Evolutionary conservation across 2,113 vertebrate genomes (phyloP).

Genomic region (Cynoglossus semilaevis): DNA sequence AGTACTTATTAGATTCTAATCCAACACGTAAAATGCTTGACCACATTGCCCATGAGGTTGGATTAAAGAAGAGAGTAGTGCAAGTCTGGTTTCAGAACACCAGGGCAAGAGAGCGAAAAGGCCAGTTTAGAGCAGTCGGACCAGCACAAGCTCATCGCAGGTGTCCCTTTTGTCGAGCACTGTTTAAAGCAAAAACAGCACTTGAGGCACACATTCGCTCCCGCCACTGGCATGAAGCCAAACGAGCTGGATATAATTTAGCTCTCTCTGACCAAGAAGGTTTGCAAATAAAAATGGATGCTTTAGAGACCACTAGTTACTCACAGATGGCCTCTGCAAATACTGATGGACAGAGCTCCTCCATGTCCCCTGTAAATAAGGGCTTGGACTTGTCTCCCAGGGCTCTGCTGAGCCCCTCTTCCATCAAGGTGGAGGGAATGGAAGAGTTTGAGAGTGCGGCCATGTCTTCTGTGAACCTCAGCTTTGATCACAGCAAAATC

Average conservation of each 20-base stretch:
- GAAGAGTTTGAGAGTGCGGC: constrained; percentile 96
- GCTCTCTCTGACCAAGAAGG: constrained; percentile 89
- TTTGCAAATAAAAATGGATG: constrained; percentile 90
- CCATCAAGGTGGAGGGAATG: constrained; percentile 96
- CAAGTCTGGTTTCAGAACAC: constrained; percentile 99
- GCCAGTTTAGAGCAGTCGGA: constrained; percentile 95
- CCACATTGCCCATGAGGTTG: constrained; percentile 98
- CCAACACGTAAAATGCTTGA: constrained; percentile 98
- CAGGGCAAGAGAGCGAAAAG: constrained; percentile 93
- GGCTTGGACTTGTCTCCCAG: constrained; percentile 91
- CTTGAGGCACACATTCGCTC: constrained; percentile 97
- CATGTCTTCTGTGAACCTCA: constrained; percentile 92
- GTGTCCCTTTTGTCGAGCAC: constrained; percentile 95
- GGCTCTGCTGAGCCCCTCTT: constrained; percentile 91
- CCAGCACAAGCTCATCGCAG: constrained; percentile 95
- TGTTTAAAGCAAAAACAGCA: constrained; percentile 98
- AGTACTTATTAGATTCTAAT: constrained; percentile 96
- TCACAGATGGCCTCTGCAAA: constrained; percentile 82
- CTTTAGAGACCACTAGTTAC: constrained; percentile 85
- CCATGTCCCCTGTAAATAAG: constrained; percentile 92
- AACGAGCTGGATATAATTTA: constrained; percentile 96
- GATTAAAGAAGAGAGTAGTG: constrained; percentile 97
- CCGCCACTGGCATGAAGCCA: constrained; percentile 98
- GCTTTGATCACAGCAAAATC: constrained; percentile 92
- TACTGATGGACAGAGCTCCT: constrained; percentile 88